Percentiles rank a stretch among this genome's conserved stretches.
Evolutionary conservation across 2,113 vertebrate species (phyloP).

Genomic region (Pseudopodoces humilis): DNA sequence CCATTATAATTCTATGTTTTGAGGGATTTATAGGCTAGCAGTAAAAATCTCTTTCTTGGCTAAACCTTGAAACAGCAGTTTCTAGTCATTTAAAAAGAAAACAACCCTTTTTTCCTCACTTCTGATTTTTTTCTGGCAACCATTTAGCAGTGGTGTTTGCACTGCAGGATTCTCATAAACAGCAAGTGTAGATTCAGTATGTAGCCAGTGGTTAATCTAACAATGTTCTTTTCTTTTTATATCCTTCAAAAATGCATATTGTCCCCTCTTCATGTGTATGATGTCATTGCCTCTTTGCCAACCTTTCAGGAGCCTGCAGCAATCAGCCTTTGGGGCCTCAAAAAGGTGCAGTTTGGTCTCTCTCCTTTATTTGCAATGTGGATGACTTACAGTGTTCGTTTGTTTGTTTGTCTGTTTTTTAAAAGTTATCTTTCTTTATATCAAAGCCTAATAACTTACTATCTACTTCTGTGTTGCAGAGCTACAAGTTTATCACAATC

Average conservation of each 20-base stretch:
- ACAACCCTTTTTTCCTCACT: neutral
- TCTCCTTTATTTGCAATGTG: neutral
- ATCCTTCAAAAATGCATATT: neutral
- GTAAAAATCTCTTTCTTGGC: slow-evolving; percentile 51
- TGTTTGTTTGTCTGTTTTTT: neutral
- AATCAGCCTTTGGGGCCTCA: neutral
- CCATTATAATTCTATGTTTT: slow-evolving; percentile 49
- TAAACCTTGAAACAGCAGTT: slow-evolving; percentile 36
- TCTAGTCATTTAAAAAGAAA: slow-evolving; percentile 47
- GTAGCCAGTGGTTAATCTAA: neutral
- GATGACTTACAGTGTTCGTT: neutral
- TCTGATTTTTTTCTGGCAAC: neutral
- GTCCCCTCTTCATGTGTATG: neutral
- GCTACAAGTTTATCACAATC: neutral
- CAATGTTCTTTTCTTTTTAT: neutral
- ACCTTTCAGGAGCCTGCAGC: neutral
- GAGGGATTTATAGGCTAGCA: slow-evolving; percentile 46
- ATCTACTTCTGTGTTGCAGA: neutral
- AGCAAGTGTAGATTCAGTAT: neutral
- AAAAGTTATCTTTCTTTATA: neutral
- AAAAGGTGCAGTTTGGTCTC: neutral
- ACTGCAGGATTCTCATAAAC: neutral
- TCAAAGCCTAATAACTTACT: neutral
- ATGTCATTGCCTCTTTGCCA: slow-evolving; percentile 24
- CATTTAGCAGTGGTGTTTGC: neutral